phyloP scores from a whole-genome alignment of 2,888 invertebrate species.

The Arge pagana region DNA sequence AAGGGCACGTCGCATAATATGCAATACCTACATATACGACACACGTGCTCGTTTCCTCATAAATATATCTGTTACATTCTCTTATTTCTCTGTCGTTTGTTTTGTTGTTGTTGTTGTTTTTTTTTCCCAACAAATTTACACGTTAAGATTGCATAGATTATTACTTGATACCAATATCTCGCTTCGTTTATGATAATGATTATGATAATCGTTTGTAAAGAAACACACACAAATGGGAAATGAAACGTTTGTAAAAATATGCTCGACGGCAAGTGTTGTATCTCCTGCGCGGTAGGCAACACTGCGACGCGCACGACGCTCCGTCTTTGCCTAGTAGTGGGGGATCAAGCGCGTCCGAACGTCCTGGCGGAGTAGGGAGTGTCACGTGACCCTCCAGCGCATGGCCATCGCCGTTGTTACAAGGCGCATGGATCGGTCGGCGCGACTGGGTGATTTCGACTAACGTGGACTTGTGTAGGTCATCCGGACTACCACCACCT shows the following conservation, averaged over 20 bases:
- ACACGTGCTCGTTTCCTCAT: too few relatives aligned
- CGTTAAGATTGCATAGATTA: conserved; percentile 16
- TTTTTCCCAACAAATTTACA: conserved; percentile 3
- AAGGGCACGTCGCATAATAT: background rate
- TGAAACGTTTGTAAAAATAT: conserved; percentile 34
- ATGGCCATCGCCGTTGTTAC: conserved; percentile 43
- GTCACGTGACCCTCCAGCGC: conserved; percentile 38
- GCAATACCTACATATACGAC: conserved; percentile 1
- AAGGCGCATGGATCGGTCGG: conserved; percentile 52
- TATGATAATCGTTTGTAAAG: conserved; percentile 29
- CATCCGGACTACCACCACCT: conserved; percentile 3
- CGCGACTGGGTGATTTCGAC: too few relatives aligned
- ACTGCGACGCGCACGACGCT: conserved; percentile 41
- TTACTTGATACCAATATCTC: background rate
- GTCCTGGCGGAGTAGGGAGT: background rate
- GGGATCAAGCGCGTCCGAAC: conserved; percentile 19
- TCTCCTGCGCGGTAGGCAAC: conserved; percentile 49
- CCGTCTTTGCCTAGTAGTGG: background rate
- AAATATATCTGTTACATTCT: too few relatives aligned
- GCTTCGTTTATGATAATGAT: conserved; percentile 1
- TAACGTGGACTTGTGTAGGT: too few relatives aligned
- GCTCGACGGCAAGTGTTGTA: conserved; percentile 47
- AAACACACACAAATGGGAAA: conserved; percentile 33
- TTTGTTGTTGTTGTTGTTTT: background rate
- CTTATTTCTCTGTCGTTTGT: too few relatives aligned